Conservation (phyloP, 2,113 vertebrate species). For the Eidolon helvum region DNA sequence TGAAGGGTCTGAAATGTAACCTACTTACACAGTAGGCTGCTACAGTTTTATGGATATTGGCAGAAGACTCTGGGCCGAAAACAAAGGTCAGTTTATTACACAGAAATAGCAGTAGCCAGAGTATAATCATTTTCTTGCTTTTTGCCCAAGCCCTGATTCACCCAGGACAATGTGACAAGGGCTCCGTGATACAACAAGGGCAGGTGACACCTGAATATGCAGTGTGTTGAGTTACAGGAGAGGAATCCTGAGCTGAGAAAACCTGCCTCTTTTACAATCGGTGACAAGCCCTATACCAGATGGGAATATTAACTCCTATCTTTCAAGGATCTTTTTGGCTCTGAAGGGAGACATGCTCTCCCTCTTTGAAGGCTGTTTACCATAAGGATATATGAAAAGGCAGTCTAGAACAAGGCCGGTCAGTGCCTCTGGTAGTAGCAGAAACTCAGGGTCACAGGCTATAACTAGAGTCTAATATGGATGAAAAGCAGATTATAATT, state of each 20-base stretch:
- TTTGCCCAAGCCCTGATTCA: background rate
- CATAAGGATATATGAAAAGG: background rate
- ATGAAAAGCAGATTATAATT: background rate
- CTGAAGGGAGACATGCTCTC: background rate
- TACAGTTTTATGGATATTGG: background rate
- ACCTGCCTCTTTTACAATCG: background rate
- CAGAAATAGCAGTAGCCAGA: background rate
- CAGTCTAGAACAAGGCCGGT: background rate
- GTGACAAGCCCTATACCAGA: background rate
- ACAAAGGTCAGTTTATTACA: background rate
- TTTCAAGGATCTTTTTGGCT: background rate
- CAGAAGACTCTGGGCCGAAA: background rate
- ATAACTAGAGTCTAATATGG: background rate
- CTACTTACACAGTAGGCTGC: background rate
- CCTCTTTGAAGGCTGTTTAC: background rate
- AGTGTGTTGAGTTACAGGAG: background rate
- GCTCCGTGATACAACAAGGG: background rate
- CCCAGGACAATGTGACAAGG: background rate
- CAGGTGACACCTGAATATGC: rapidly evolving
- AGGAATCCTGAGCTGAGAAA: background rate
- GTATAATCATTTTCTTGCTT: background rate
- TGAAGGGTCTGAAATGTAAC: background rate
- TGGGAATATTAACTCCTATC: background rate
- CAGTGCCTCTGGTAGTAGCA: background rate
- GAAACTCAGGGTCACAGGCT: background rate